Conservation (phyloP, 1,140 invertebrate species). For the Physella acuta region DNA sequence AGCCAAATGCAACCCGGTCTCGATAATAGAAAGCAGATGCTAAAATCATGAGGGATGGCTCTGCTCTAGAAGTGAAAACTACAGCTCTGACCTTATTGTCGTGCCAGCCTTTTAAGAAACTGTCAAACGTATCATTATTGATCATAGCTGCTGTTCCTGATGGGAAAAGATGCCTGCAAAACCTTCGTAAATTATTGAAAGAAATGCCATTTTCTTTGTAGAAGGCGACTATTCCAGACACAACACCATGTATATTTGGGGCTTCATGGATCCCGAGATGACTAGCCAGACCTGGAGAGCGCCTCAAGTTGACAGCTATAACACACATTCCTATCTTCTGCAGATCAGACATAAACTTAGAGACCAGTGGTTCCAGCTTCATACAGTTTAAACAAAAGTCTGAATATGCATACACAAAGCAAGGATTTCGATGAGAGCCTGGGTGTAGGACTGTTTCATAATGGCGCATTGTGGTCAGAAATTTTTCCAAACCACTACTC, state of each 20-base stretch:
- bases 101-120: slow-evolving; percentile 82
- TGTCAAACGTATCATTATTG: slow-evolving; percentile 73
- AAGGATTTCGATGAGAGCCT: slow-evolving; percentile 77
- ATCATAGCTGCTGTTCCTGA: slow-evolving; percentile 62
- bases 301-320: slow-evolving; percentile 81
- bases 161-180: slow-evolving; percentile 51
- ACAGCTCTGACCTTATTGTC: slow-evolving; percentile 89
- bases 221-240: slow-evolving; percentile 78
- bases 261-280: slow-evolving; percentile 77
- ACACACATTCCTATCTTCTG: slow-evolving; percentile 68
- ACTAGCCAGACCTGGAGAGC: slow-evolving; percentile 74
- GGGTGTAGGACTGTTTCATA: slow-evolving; percentile 85
- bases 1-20: slow-evolving; percentile 86
- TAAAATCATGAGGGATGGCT: slow-evolving; percentile 80
- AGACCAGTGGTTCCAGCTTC: slow-evolving; percentile 78
- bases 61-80: slow-evolving; percentile 79
- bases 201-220: slow-evolving; percentile 40
- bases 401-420: slow-evolving; percentile 84
- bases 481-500: slow-evolving; percentile 71
- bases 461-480: slow-evolving; percentile 72
- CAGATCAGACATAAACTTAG: slow-evolving; percentile 79
- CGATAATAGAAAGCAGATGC: slow-evolving; percentile 84
- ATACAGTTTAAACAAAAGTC: slow-evolving; percentile 92
- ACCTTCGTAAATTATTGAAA: slow-evolving; percentile 45
- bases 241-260: slow-evolving; percentile 78